Evolutionary conservation across 1,140 invertebrate genomes (phyloP).

Genomic region (Leptinotarsa defecta): DNA sequence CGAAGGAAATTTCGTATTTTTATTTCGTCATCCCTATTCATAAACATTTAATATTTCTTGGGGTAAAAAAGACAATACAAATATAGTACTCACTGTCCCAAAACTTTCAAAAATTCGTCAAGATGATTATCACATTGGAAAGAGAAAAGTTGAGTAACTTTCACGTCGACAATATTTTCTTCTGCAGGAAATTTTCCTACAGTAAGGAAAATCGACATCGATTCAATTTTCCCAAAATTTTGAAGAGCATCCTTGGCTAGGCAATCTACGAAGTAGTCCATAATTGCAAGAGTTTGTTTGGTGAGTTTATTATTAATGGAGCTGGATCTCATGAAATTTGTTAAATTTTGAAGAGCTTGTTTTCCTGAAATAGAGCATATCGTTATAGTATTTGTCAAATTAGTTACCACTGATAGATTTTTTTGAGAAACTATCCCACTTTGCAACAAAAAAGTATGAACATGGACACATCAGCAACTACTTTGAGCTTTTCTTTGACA

Average conservation of each 20-base stretch:
- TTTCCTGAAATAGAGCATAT: slow-evolving; percentile 1
- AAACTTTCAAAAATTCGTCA: neutral
- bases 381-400: too few relatives aligned
- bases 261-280: slow-evolving; percentile 2
- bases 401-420: too few relatives aligned
- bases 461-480: too few relatives aligned
- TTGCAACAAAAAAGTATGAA: too few relatives aligned
- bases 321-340: neutral
- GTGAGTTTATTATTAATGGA: slow-evolving; percentile 4
- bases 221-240: neutral
- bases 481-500: too few relatives aligned
- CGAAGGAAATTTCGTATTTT: too few relatives aligned
- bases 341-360: neutral
- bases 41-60: too few relatives aligned
- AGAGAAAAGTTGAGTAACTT: neutral
- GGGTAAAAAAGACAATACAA: too few relatives aligned
- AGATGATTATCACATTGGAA: neutral
- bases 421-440: too few relatives aligned
- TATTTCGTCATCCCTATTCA: too few relatives aligned
- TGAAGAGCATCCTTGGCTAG: neutral
- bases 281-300: neutral
- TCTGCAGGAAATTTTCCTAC: neutral
- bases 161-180: neutral
- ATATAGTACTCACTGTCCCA: slow-evolving; percentile 13
- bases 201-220: neutral